Base-by-base conservation (phyloP, 2,888 invertebrate genomes). In the Congeria kusceri region DNA sequence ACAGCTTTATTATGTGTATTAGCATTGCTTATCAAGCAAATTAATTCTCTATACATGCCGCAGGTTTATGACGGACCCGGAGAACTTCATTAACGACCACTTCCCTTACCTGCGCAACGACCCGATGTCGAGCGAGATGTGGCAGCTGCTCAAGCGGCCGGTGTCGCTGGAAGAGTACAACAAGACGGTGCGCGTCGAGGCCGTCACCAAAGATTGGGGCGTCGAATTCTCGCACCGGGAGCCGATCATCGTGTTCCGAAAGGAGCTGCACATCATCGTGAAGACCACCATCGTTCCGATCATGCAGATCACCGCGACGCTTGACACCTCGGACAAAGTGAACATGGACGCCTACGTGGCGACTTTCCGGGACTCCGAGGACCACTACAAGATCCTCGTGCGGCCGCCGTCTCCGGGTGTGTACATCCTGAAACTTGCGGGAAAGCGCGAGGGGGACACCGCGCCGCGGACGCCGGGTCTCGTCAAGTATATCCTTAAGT, bases 331-430 rank as follows among this genome's bases (percentile, higher is more conserved):
- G 3, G 83, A 83, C 61, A 83, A 83, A 29, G 80, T 83, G 20
- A 83, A 83, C 64, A 83, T 83, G 83, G 83, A 83, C 53, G 80
- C 83, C 1, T 83, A 83, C 47, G 77, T 80, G 0, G 83, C 83
- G 4, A 77, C 77, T 15, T 83, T 83, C 32, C 68, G 80, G 2
- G 83, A 83, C 58, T 71, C 80, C 11, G 83, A 83, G 29, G 83
- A 83, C 49, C 83, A 83, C 58, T 83, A 80, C 53, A 83, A 83
- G 53, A 74, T 83, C 1, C 58, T 83, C 0, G 76, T 77, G 2
- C 77, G 83, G 18, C 83, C 83, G 13, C 83, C 83, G 23, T 83
- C 83, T 11, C 73, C 72, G 0, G 83, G 83, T 7, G 83, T 83
- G 3, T 83, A 83, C 57, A 83, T 83, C 46, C 64, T 83, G 13